Evolutionary conservation across 2,888 invertebrate genomes (phyloP), one percentile per base, ranked within the genome.

Genomic region (Acronicta leporina): DNA sequence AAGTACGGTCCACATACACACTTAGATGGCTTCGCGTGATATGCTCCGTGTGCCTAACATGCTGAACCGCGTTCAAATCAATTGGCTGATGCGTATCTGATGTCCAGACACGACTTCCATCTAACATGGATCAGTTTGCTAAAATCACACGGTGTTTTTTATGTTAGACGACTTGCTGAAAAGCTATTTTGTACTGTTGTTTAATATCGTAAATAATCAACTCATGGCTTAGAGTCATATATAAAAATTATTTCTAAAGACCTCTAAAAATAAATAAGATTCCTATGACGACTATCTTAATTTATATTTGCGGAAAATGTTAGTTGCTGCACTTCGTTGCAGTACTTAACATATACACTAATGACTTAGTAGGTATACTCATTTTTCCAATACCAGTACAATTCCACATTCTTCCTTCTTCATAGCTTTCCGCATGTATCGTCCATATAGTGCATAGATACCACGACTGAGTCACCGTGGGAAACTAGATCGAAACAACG

Each of bases 401-500:
- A 49, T 54, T 61, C 42, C 20, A 51, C 48, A 54, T 62, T 60
- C 14, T 40, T 47, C 15, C 20, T 46, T 47, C 42, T 2, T 49
- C 11, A n/a, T 33, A 62, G 20, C 59, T 61, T 68, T 74, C 72
- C 75, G 66, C 72, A 56, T 55, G 60, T 52, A 47, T 63, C 44
- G 58, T 47, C 42, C 52, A 53, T 63, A 62, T 30, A 51, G 46
- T 53, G 58, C 52, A 55, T 51, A 38, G 38, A n/a, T 38, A 69
- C 64, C 55, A 64, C 52, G 55, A 33, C 44, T 73, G 83, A 80
- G 53, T 82, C 80, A 84, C 80, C 80, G 83, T 84, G 80, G 80
- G 86, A 81, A 84, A 83, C 79, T 78, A 81, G 79, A 85, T 82
- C 77, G 80, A 71, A 67, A 73, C 78, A 73, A 73, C 72, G 67